phyloP scores from a whole-genome alignment of 2,113 vertebrate genomes.

The Isurus oxyrinchus region DNA sequence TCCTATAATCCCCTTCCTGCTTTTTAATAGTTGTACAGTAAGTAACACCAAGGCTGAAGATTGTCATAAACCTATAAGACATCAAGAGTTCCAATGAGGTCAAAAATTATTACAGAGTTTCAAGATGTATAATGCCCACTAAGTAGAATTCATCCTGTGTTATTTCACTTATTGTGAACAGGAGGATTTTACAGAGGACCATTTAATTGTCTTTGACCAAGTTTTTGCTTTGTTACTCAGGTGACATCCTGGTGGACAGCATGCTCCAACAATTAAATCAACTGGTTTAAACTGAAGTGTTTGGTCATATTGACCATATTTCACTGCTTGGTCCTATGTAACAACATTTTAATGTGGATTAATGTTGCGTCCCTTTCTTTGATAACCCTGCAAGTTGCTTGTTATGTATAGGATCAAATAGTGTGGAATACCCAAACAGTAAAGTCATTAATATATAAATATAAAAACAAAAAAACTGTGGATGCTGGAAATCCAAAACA shows the following conservation, averaged over 20 bases:
- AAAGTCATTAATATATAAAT: too few species aligned
- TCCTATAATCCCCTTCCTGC: background rate
- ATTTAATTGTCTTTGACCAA: background rate
- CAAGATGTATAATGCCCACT: background rate
- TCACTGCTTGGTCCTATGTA: background rate
- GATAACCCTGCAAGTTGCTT: background rate
- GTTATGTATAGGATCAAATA: background rate
- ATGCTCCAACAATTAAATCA: background rate
- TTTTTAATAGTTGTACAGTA: background rate
- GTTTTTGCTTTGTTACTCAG: background rate
- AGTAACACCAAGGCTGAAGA: background rate
- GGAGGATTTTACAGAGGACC: background rate
- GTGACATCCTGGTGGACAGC: background rate
- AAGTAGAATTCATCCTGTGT: background rate
- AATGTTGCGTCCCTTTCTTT: background rate
- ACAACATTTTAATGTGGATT: background rate
- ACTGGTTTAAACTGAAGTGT: background rate
- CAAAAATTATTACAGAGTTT: background rate
- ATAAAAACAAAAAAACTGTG: too few species aligned
- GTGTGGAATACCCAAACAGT: background rate
- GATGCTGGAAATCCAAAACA: too few species aligned
- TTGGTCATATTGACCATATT: background rate
- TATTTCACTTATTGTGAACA: background rate
- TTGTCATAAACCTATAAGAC: too few species aligned
- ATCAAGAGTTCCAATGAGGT: background rate